Base-by-base conservation (phyloP, 2,797 vertebrate genomes). In the Moxostoma hubbsi region DNA sequence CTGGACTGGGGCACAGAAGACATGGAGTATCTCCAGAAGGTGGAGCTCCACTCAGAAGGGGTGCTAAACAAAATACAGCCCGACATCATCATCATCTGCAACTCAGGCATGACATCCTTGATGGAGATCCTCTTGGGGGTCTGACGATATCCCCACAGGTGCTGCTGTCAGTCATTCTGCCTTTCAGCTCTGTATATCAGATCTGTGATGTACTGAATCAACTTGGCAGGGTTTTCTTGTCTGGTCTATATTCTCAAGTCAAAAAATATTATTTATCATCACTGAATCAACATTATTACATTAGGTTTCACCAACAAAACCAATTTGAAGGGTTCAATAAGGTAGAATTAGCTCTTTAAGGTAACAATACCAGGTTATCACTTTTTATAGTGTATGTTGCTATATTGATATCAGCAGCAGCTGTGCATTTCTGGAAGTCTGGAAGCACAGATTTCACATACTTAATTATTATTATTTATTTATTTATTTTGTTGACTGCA, bases 1-100 rank as follows among this genome's bases (percentile, higher is more conserved):
- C 88, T 99, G 85, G 96, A 98, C 71, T 98, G 97, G 97, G 97
- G 95, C 46, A 97, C 96, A 0, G 96, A 98, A 84, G 98, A 99
- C 49, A 84, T 85, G 0, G 97, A 98, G 73, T 99, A 99, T 86
- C 95, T 99, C 62, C 92, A 92, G 75, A 97, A 96, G 82, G 96
- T 98, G 9, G 94, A 95, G 83, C 92, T 93, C 11, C 95, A 96
- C 0, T 88, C 93, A 15, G 93, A 95, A 74, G 94, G 91, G 24
- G 91, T 96, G 0, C 89, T 99, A 77, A 95, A 95, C 1, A 97
- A 99, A 81, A 83, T 94, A 15, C 88, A 58, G 7, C 93, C 98
- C 0, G 96, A 99, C 62, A 90, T 99, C 54, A 84, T 99, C 1
- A 83, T 99, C 15, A n/a, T n/a, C n/a, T 99, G 98, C 89, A 99